Conservation (phyloP, 64 coral and sea anemone genomes). For the Acropora yongei region DNA sequence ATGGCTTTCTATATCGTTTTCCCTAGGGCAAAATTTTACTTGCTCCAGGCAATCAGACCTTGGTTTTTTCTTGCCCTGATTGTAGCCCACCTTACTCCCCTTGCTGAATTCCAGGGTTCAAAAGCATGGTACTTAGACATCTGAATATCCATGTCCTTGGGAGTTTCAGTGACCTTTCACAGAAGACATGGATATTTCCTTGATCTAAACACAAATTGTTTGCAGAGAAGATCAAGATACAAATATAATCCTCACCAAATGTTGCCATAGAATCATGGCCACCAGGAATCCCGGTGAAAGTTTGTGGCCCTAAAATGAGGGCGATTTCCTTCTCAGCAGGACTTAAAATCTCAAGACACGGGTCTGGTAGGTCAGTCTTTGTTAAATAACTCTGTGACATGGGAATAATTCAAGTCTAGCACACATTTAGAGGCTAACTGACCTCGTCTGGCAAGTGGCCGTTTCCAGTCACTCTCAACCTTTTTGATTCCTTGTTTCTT, state of each 20-base stretch:
- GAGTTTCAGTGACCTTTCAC: background rate
- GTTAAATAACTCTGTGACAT: slow-evolving; percentile 22
- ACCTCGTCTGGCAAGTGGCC: slow-evolving; percentile 13
- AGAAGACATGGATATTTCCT: slow-evolving; percentile 16
- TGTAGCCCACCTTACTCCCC: slow-evolving; percentile 7
- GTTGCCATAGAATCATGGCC: slow-evolving; percentile 4
- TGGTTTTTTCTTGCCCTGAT: background rate
- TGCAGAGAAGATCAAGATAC: background rate
- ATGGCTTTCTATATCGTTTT: background rate
- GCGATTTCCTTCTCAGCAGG: slow-evolving; percentile 8
- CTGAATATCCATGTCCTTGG: background rate
- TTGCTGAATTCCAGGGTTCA: background rate
- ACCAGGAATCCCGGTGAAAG: slow-evolving; percentile 18
- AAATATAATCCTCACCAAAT: background rate
- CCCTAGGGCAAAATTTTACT: background rate
- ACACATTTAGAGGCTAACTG: background rate
- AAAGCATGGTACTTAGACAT: background rate
- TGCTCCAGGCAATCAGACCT: background rate
- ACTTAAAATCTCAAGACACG: background rate
- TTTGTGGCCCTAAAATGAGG: background rate
- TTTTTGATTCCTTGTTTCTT: slow-evolving; percentile 20
- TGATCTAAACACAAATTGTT: background rate
- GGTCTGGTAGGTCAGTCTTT: background rate
- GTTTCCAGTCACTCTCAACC: slow-evolving; percentile 23
- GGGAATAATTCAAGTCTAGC: background rate